phyloP scores from a whole-genome alignment of 2,797 vertebrate genomes.

The Leuciscus waleckii region DNA sequence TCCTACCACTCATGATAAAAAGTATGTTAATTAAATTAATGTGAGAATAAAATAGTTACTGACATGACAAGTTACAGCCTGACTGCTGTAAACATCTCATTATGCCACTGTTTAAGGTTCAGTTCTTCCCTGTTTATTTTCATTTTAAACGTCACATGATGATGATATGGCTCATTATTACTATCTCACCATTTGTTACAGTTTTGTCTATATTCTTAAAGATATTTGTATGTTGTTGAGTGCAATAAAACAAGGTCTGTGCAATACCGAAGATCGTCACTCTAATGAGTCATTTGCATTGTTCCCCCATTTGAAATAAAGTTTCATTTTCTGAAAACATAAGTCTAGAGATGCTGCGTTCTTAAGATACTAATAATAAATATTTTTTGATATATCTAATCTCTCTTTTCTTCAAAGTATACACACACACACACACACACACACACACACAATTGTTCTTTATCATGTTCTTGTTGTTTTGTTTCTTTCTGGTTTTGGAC shows the following conservation, averaged over 20 bases:
- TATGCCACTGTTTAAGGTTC: constrained; percentile 52
- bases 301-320: background rate
- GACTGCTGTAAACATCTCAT: background rate
- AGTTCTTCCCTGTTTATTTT: constrained; percentile 2
- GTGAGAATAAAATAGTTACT: background rate
- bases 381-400: background rate
- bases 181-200: constrained; percentile 17
- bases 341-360: background rate
- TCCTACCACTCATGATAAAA: background rate
- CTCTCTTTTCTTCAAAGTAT: background rate
- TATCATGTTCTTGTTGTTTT: background rate
- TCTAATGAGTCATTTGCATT: background rate
- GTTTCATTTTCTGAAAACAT: background rate
- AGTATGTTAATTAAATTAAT: constrained; percentile 3
- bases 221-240: constrained; percentile 68
- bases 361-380: background rate
- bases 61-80: background rate
- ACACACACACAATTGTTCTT: background rate
- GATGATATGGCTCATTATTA: constrained; percentile 46
- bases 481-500: constrained; percentile 42
- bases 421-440: background rate
- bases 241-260: constrained; percentile 77
- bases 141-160: constrained; percentile 38
- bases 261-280: constrained; percentile 40
- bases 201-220: constrained; percentile 62